Base-by-base conservation (phyloP, 2,888 invertebrate species). In the Cephonodes hylas region DNA sequence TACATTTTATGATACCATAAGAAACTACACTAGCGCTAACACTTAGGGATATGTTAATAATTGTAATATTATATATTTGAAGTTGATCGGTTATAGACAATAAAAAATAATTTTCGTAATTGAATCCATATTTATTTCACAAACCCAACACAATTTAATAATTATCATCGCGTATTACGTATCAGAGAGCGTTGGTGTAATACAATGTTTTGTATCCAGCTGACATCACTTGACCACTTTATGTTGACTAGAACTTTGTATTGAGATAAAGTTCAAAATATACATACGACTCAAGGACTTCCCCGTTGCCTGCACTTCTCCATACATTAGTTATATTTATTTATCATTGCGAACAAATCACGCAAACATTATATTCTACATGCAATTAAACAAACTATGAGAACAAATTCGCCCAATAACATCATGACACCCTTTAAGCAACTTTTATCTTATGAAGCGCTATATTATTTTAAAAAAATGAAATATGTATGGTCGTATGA, bases 181-280 rank as follows among this genome's bases (percentile, higher is more conserved):
- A 59, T 38, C 5, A 59, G 58, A 59, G 58, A 59, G 58, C 58
- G 42, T 23, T 22, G n/a, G 7, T n/a, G 38, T 57, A 57, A 42
- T 42, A 34, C 34, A 58, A 42, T 34, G 18, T 38, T 44, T 25
- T 6, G 38, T 27, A 44, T 45, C 57, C 61, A 56, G 61, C 45
- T 22, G 25, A 60, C 60, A 25, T 25, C 27, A 15, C 18, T 46
- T 42, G 22, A 42, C 45, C 18, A 38, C 23, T 13, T 18, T 10
- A 22, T 25, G 34, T 31, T 61, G 45, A 58, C 61, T 61, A 61
- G 58, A 57, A 61, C 61, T 61, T 61, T 38, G 45, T 46, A 45
- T 23, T 57, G 38, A 31, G 57, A 57, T 57, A 57, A 44, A 61
- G 58, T 58, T 58, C 61, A 58, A 58, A 46, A 61, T 58, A 58